Evolutionary conservation across 2,113 vertebrate genomes (phyloP).

Genomic region (Tyrannus savana): DNA sequence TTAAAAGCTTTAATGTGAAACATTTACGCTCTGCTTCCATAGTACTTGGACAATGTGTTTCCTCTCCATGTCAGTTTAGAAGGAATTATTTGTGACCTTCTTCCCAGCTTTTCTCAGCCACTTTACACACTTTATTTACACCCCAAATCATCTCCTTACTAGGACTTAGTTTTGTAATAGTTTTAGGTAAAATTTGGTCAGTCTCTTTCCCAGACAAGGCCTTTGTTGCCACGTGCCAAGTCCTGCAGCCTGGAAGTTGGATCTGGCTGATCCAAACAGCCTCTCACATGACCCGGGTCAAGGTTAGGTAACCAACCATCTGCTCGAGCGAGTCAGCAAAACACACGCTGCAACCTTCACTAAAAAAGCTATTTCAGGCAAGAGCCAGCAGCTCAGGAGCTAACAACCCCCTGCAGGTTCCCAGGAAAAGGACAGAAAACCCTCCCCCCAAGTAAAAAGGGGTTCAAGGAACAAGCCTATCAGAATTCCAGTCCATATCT

Average conservation of each 20-base stretch:
- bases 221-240: rapidly evolving
- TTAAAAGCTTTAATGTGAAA: neutral
- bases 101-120: neutral
- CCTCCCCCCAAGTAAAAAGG: rapidly evolving
- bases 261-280: neutral
- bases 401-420: neutral
- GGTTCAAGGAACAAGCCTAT: neutral
- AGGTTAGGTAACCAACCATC: neutral
- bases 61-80: neutral
- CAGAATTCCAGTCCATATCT: rapidly evolving
- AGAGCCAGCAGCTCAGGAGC: neutral
- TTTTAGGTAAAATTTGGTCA: neutral
- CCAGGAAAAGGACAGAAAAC: neutral
- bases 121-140: neutral
- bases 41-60: neutral
- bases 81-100: neutral
- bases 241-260: neutral
- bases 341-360: rapidly evolving
- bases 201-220: neutral
- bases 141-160: neutral
- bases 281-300: neutral
- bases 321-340: neutral
- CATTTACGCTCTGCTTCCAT: neutral
- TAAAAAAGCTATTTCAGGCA: neutral
- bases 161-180: neutral